Conservation (phyloP, 2,797 vertebrate genomes). For the Scyliorhinus canicula region DNA sequence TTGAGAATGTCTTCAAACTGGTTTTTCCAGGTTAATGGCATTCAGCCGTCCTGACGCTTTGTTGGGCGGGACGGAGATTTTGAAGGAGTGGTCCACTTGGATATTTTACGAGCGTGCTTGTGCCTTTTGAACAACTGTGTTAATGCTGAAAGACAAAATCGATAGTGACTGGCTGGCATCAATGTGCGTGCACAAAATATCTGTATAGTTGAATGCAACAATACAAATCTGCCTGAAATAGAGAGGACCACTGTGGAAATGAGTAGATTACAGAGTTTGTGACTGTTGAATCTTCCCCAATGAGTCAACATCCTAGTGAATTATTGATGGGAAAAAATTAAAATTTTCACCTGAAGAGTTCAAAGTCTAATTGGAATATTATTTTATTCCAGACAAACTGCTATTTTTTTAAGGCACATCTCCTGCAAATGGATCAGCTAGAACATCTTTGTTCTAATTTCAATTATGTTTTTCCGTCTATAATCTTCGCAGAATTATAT, state of each 20-base stretch:
- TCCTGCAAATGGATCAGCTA: neutral
- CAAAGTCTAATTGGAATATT: neutral
- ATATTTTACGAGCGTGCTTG: neutral
- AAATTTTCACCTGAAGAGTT: neutral
- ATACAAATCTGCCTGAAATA: neutral
- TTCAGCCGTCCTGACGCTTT: neutral
- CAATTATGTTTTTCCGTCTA: neutral
- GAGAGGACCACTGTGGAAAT: neutral
- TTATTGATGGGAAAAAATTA: neutral
- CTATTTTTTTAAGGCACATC: neutral
- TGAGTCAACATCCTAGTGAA: neutral
- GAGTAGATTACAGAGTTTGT: neutral
- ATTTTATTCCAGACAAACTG: neutral
- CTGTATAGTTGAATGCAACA: neutral
- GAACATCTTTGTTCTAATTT: neutral
- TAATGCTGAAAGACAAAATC: neutral
- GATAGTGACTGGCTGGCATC: neutral
- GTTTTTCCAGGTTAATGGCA: constrained; percentile 21
- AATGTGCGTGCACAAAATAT: neutral
- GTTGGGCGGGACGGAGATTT: neutral
- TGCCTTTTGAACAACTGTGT: neutral
- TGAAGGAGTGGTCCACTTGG: neutral
- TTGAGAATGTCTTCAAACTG: constrained; percentile 22
- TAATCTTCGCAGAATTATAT: neutral
- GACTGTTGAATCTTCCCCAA: neutral